A percentile compares a stretch with the other conserved stretches of the same genome.
Conservation (phyloP, 1,140 invertebrate species). For the Samia ricini region DNA sequence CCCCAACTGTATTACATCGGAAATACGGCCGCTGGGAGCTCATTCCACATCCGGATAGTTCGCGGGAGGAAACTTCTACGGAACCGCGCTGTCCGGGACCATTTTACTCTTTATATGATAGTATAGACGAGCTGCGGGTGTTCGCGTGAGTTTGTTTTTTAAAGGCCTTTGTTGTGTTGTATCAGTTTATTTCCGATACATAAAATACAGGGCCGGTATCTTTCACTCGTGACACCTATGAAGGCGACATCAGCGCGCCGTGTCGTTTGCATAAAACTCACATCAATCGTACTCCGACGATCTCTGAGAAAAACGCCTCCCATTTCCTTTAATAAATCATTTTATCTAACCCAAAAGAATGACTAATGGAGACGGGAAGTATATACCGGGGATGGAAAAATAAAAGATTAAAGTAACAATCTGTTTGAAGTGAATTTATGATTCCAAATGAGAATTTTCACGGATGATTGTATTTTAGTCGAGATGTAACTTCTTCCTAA, state of each 20-base stretch:
- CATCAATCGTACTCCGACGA: conserved; percentile 32
- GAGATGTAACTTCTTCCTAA: conserved; percentile 16
- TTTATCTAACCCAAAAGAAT: conserved; percentile 52
- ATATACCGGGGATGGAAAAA: conserved; percentile 39
- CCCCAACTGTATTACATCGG: too few relatives aligned
- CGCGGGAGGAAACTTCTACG: too few relatives aligned
- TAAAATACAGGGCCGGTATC: neutral
- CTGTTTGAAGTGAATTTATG: conserved; percentile 37
- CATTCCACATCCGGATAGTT: too few relatives aligned
- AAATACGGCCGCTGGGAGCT: too few relatives aligned
- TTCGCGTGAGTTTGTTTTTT: too few relatives aligned
- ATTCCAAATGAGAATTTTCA: conserved; percentile 24
- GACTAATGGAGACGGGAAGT: conserved; percentile 50
- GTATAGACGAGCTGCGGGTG: too few relatives aligned
- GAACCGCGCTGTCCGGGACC: too few relatives aligned
- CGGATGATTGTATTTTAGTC: conserved; percentile 20
- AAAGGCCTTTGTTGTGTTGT: neutral
- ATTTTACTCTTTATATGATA: too few relatives aligned
- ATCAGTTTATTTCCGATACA: neutral
- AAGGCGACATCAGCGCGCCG: neutral
- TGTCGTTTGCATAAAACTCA: conserved; percentile 33
- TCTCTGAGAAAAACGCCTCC: conserved; percentile 18
- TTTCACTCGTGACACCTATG: neutral
- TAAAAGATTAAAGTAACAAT: conserved; percentile 52
- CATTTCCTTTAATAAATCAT: conserved; percentile 34